Evolutionary conservation across 1,140 invertebrate genomes (phyloP), one percentile per base, ranked within the genome.

Genomic region (Lycorma delicatula): DNA sequence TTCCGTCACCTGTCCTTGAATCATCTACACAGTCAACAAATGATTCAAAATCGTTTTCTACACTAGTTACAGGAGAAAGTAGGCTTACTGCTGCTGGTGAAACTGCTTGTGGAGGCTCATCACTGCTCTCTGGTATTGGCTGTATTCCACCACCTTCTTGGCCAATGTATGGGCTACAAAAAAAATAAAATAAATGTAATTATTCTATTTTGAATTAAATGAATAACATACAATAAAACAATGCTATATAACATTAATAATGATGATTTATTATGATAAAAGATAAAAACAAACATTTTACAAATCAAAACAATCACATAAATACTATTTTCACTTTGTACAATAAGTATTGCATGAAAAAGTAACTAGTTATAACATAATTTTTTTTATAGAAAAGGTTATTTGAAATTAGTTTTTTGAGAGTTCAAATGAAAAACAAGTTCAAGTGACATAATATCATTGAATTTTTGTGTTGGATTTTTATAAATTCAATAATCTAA

Each of bases 101-200:
- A 26, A 28, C 34, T n/a, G 20, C 20, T 3, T n/a, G 22, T 25
- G 29, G 16, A 18, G 7, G 22, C 12, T 9, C 27, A 44, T 13
- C 16, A 26, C 20, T 44, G 27, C 38, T 34, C 38, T 27, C 25
- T 26, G 29, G 9, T 3, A 18, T 49, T 46, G 16, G 25, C 55
- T 1, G 46, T 27, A n/a, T 16, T 46, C 16, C 28, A 36, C 3
- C 20, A 26, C 28, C 23, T 48, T 64, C 65, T 50, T 63, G 54
- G 23, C 54, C 56, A 55, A 65, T 63, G 52, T 66, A 68, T 9
- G 67, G 68, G 44, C 68, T 68, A 59, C 13, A 64, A 67, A 28
- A 38, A 49, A n/a, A 46, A 29, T 31, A 57, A 38, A 41, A 56
- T 20, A n/a, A n/a, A n/a, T n/a, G n/a, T 13, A 20, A 2, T 50